These are phyloP conservation scores for Eristalis tenax DNA, from an alignment of 2,888 invertebrate species.

Conservation along the genomic window DNA sequence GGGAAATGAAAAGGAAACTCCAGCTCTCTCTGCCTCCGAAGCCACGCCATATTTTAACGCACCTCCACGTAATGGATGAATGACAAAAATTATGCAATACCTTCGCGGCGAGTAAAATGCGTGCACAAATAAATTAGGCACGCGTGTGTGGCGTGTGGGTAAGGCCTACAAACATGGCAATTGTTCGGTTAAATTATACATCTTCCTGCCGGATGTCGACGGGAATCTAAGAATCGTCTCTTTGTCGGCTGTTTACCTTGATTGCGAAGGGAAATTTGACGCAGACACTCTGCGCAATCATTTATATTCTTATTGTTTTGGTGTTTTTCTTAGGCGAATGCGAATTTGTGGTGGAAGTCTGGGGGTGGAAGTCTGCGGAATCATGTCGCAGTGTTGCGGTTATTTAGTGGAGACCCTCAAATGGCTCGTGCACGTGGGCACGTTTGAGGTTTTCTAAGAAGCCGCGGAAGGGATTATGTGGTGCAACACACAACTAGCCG, in stretches of 20 bases:
- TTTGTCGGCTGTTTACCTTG: conserved; percentile 10
- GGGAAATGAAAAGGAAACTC: conserved; percentile 40
- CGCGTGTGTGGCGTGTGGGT: conserved; percentile 15
- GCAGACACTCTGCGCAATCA: conserved; percentile 4
- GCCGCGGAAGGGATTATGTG: too few species aligned
- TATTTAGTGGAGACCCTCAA: conserved; percentile 3
- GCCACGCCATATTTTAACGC: not conserved
- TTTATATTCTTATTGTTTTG: conserved; percentile 2
- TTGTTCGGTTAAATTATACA: conserved; percentile 44
- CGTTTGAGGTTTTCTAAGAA: not conserved
- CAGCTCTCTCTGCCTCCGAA: not conserved
- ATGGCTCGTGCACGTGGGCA: not conserved
- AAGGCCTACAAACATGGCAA: conserved; percentile 21
- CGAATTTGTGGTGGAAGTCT: not conserved
- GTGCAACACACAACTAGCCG: too few species aligned
- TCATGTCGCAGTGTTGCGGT: not conserved
- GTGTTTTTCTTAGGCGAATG: not conserved
- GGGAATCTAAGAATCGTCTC: conserved; percentile 15
- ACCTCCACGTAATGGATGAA: conserved; percentile 31
- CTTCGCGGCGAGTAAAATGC: not conserved
- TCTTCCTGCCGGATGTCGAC: conserved; percentile 33
- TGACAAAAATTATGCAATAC: conserved; percentile 48
- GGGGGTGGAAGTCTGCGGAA: not conserved
- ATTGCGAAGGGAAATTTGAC: conserved; percentile 25
- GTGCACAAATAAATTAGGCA: not conserved